Base-by-base conservation (phyloP, 2,797 vertebrate species). In the Loriculus beryllinus region DNA sequence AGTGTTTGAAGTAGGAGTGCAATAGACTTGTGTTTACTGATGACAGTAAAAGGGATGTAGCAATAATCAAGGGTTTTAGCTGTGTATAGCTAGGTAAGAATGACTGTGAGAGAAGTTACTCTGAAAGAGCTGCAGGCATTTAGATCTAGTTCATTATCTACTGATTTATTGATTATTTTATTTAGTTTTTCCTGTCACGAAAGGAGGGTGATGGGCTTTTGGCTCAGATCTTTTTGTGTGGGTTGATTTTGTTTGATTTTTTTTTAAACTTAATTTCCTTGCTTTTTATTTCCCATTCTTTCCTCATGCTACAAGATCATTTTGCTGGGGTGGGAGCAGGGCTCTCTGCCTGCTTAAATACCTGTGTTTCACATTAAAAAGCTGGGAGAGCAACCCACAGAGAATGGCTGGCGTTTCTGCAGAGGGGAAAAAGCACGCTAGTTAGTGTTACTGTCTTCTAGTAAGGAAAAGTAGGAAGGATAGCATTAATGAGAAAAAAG, bases 131-230 rank as follows among this genome's bases (percentile, higher is more conserved):
- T 64, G 71, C 0, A 0, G 52, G 52, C 22, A 25, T 72, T 60
- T 68, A n/a, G 23, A 72, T 19, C 10, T 52, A 79, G 22, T 51
- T 76, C 12, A 37, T 86, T 78, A 57, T 78, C 60, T 82, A 51
- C 59, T 56, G 9, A 60, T 72, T 72, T 47, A 52, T 63, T 60
- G 39, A 40, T 51, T 43, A 11, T 31, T 59, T 67, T 77, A 45
- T 29, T 78, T 54, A 29, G 0, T 0, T 85, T 88, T 67, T 13
- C 15, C 23, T 88, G 0, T 63, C 4, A 1, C 1, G 2, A 8
- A 35, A 48, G 59, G 12, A 3, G 2, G 2, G 4, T 25, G 7
- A 29, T 56, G 7, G 12, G 4, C 7, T 77, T 62, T 59, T 39
- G 23, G 3, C 7, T 59, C 26, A 3, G 3, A n/a, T 28, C 37